Base-by-base conservation (phyloP, 2,113 vertebrate species). In the Sinocyclocheilus rhinocerous region DNA sequence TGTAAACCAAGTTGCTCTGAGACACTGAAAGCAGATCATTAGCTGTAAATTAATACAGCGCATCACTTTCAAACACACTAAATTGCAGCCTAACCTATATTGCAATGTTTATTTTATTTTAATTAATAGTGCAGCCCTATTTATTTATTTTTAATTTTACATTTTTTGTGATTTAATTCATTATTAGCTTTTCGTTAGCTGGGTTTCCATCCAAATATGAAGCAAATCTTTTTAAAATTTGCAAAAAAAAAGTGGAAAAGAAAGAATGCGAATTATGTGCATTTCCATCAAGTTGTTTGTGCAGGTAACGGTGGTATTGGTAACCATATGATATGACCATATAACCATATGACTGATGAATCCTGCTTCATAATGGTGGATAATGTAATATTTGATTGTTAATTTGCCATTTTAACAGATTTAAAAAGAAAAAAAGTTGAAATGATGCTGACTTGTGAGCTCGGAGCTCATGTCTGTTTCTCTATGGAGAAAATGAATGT, bases 381-480 rank as follows among this genome's bases (percentile, higher is more conserved):
- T 42, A 73, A 42, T 42, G 20, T 72, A 72, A 20, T 72, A n/a
- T n/a, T 73, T 73, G 4, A 73, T 73, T 72, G 33, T 72, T 42
- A 12, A 72, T 72, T 42, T 73, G 36, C 4, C 36, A 42, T 73
- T 42, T 42, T 10, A 61, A 61, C 57, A 10, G 57, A 10, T 61
- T 20, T 16, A 20, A 55, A 55, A 55, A 57, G 6, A 8, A 59
- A n/a, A 18, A 52, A 59, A 59, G 18, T 20, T 59, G 52, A 33
- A 18, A 9, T 70, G 16, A 70, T 1, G 36, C 29, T 70, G 69
- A 5, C 18, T 72, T 72, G 33, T 72, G 33, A 42, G 36, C 69
- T 72, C 1, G 33, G 33, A 59, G 57, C 57, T n/a, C 33, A 72
- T 39, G 33, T 70, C 16, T 70, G 67, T 22, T 59, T 22, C 57